Evolutionary conservation across 2,113 vertebrate species (phyloP).

Genomic region (Oxygymnocypris stewartii): DNA sequence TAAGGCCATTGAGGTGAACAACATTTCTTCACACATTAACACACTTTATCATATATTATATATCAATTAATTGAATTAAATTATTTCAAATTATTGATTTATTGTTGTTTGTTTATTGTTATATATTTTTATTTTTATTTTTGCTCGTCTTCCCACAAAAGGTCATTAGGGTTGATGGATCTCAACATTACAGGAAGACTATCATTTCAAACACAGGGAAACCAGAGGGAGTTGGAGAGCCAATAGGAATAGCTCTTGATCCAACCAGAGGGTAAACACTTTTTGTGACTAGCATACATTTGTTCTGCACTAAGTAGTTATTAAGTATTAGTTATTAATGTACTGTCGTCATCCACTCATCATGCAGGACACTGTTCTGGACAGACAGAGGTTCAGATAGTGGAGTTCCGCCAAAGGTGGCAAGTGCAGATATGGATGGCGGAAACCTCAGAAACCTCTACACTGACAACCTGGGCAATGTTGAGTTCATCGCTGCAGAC

Average conservation of each 20-base stretch:
- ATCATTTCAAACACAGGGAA: slow-evolving; percentile 72
- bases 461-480: slow-evolving; percentile 65
- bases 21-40: background rate
- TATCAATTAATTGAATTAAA: background rate
- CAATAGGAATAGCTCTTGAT: slow-evolving; percentile 72
- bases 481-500: slow-evolving; percentile 70
- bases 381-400: slow-evolving; percentile 70
- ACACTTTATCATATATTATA: background rate
- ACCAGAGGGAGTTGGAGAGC: slow-evolving; percentile 69
- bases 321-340: background rate
- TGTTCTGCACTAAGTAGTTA: background rate
- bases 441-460: slow-evolving; percentile 68
- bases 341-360: background rate
- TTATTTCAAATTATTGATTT: background rate
- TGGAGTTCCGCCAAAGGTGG: slow-evolving; percentile 73
- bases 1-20: slow-evolving; percentile 71
- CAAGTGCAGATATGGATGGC: slow-evolving; percentile 75
- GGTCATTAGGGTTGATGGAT: slow-evolving; percentile 76
- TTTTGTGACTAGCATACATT: background rate
- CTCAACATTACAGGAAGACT: slow-evolving; percentile 69
- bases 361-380: slow-evolving; percentile 73
- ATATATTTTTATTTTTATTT: background rate
- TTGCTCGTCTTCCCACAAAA: slow-evolving; percentile 29
- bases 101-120: background rate
- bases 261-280: slow-evolving; percentile 68